These are phyloP conservation scores for Coenonympha glycerion DNA, from an alignment of 2,888 invertebrate species.

Conservation along the genomic window DNA sequence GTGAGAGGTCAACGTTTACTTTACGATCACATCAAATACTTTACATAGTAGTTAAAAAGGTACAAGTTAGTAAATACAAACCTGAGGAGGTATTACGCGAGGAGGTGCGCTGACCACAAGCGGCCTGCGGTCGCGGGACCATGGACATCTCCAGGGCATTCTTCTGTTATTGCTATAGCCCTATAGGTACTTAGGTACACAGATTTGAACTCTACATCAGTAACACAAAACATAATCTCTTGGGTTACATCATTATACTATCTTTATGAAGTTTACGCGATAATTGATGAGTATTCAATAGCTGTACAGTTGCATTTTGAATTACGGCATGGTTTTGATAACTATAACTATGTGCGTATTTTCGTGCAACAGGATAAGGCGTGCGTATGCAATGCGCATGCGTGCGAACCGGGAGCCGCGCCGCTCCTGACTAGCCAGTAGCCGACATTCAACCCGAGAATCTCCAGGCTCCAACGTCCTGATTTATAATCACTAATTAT, in stretches of 20 bases:
- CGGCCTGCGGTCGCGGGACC: conserved; percentile 61
- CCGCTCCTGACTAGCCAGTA: conserved; percentile 50
- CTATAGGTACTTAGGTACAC: too few species aligned
- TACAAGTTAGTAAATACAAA: conserved; percentile 36
- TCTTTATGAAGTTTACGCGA: too few species aligned
- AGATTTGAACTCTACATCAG: conserved; percentile 34
- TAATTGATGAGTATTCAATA: too few species aligned
- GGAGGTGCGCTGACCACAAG: conserved; percentile 53
- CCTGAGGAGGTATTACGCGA: conserved; percentile 53
- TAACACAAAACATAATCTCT: too few species aligned
- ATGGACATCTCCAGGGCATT: conserved; percentile 70
- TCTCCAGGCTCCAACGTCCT: conserved; percentile 17
- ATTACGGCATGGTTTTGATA: not conserved
- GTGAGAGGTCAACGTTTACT: too few species aligned
- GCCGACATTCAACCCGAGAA: conserved; percentile 13
- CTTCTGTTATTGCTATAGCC: conserved; percentile 33
- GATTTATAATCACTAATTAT: conserved; percentile 19
- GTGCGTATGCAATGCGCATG: conserved; percentile 43
- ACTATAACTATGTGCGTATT: conserved; percentile 21
- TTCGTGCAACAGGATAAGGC: conserved; percentile 49
- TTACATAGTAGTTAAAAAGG: not conserved
- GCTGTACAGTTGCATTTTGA: too few species aligned
- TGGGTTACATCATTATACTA: too few species aligned
- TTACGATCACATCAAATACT: not conserved
- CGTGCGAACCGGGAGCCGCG: conserved; percentile 54